These are phyloP conservation scores for Alviniconcha strummeri DNA, from an alignment of 2,888 invertebrate species.

Conservation along the genomic window DNA sequence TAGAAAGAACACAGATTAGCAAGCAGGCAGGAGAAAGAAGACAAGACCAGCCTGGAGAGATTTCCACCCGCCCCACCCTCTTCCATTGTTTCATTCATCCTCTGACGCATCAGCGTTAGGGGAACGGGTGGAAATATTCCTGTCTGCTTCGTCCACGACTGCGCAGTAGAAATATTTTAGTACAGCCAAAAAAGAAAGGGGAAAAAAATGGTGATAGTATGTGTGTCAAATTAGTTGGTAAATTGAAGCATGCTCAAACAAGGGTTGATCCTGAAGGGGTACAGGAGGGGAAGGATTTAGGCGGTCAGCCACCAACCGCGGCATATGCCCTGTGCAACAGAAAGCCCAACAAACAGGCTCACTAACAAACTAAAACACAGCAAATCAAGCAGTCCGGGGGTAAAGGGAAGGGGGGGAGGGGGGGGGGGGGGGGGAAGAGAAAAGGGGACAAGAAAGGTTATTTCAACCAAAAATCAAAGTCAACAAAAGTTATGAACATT, in stretches of 20 bases:
- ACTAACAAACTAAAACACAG: conserved; percentile 29
- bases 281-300: background rate
- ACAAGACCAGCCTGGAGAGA: too few species aligned
- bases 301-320: conserved; percentile 17
- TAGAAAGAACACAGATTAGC: too few species aligned
- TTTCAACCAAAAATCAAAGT: conserved; percentile 29
- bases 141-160: too few species aligned
- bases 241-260: conserved; percentile 5
- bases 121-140: too few species aligned
- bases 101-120: too few species aligned
- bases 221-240: conserved; percentile 19
- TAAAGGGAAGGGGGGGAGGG: background rate
- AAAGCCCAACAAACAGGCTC: conserved; percentile 24
- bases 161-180: too few species aligned
- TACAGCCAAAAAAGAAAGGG: too few species aligned
- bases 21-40: too few species aligned
- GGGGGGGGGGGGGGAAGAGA: too few species aligned
- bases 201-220: background rate
- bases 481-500: conserved; percentile 35
- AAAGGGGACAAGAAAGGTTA: conserved; percentile 12
- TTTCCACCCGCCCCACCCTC: too few species aligned
- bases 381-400: conserved; percentile 24
- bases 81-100: too few species aligned
- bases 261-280: background rate
- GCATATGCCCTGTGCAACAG: conserved; percentile 19